These are phyloP conservation scores for Sorex maritimensis DNA, from an alignment of 2,797 vertebrate species.

Conservation along the genomic window DNA sequence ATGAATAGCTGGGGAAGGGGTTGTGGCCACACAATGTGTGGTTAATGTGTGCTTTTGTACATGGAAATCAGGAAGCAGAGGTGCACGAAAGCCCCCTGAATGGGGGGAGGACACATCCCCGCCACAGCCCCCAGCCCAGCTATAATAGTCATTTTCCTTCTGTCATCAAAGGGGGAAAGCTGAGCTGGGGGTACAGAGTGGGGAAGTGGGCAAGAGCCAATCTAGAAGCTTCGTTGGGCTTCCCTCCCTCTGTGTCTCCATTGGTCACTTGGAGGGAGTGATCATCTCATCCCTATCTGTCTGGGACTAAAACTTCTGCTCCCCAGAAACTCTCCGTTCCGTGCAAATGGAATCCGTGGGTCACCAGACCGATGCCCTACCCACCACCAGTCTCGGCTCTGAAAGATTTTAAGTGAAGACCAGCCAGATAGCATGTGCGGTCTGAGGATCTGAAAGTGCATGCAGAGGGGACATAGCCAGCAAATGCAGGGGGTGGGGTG, in stretches of 20 bases:
- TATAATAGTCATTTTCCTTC: conserved; percentile 10
- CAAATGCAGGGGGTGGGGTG: background rate
- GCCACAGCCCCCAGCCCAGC: background rate
- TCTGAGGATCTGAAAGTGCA: background rate
- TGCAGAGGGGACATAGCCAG: background rate
- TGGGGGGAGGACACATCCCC: background rate
- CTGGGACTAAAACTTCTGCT: background rate
- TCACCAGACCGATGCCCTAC: background rate
- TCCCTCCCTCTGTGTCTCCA: background rate
- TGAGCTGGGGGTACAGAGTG: background rate
- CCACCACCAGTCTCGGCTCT: background rate
- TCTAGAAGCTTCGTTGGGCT: background rate
- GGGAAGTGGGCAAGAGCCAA: background rate
- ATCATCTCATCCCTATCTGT: background rate
- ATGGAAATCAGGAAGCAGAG: background rate
- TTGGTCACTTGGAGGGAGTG: background rate
- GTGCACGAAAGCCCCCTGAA: background rate
- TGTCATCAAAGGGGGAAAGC: background rate
- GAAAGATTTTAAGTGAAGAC: background rate
- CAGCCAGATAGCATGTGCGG: rapidly evolving
- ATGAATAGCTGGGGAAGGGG: background rate
- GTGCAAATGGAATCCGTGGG: background rate
- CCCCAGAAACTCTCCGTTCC: background rate
- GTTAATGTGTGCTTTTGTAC: too few species aligned
- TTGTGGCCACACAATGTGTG: rapidly evolving